These are phyloP conservation scores for Rotaria macrura DNA, from an alignment of 2,888 invertebrate species.

Conservation along the genomic window DNA sequence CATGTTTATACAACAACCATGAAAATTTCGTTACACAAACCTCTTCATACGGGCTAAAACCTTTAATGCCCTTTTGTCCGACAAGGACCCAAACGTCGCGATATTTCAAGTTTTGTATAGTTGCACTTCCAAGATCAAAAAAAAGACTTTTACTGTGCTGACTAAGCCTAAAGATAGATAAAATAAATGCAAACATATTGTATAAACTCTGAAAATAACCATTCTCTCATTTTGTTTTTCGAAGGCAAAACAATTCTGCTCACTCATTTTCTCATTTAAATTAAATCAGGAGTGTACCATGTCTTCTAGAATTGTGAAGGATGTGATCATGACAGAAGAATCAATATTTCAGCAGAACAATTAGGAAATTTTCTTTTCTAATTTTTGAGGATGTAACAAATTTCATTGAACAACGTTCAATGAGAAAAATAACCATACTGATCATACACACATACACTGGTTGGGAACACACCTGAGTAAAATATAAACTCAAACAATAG, in stretches of 20 bases:
- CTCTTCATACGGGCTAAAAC: slow-evolving; percentile 54
- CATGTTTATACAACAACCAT: not conserved
- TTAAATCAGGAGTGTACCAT: too few species aligned
- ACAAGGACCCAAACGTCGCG: slow-evolving; percentile 55
- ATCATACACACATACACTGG: too few species aligned
- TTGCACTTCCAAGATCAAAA: slow-evolving; percentile 54
- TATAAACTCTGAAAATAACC: too few species aligned
- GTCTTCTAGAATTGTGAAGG: too few species aligned
- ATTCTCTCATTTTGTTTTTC: not conserved
- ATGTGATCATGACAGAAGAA: too few species aligned
- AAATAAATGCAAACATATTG: not conserved
- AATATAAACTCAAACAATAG: not conserved
- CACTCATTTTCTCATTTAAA: too few species aligned
- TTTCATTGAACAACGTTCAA: too few species aligned
- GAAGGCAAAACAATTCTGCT: not conserved
- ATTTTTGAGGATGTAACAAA: too few species aligned
- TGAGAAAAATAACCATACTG: too few species aligned
- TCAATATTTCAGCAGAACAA: too few species aligned
- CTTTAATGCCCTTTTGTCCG: slow-evolving; percentile 53
- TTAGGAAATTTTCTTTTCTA: too few species aligned
- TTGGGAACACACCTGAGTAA: not conserved
- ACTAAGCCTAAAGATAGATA: slow-evolving; percentile 46
- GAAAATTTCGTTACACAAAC: slow-evolving; percentile 37
- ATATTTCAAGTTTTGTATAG: slow-evolving; percentile 55
- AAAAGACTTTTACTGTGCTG: slow-evolving; percentile 52